Conservation (phyloP, 2,888 invertebrate genomes). For the Tenthredo notha region DNA sequence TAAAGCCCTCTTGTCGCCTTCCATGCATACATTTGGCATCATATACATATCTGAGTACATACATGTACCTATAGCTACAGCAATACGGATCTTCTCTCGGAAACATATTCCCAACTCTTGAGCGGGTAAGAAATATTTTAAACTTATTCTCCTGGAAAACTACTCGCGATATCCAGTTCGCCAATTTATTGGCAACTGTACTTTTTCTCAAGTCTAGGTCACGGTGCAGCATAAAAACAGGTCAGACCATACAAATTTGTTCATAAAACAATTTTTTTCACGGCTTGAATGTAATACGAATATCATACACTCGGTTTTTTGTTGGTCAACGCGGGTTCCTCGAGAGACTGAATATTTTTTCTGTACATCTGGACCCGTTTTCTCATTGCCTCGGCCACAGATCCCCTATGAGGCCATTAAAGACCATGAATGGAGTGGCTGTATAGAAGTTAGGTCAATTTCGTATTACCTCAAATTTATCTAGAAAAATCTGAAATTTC, state of each 20-base stretch:
- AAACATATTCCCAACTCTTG: not conserved
- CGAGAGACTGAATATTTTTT: not conserved
- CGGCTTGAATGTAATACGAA: not conserved
- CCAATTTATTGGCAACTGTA: constrained; percentile 1
- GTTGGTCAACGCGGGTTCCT: not conserved
- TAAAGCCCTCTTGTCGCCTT: not conserved
- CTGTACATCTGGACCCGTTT: not conserved
- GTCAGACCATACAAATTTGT: not conserved
- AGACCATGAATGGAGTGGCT: not conserved
- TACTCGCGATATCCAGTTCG: not conserved
- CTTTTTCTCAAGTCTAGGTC: not conserved
- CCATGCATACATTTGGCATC: not conserved
- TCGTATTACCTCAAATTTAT: not conserved
- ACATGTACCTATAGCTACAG: not conserved
- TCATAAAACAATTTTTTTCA: not conserved
- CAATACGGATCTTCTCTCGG: not conserved
- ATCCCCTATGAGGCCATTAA: not conserved
- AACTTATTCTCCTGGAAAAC: not conserved
- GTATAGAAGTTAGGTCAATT: not conserved
- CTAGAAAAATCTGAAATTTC: not conserved
- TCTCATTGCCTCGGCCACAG: not conserved
- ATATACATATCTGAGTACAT: not conserved
- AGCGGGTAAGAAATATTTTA: not conserved
- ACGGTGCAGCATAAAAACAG: not conserved
- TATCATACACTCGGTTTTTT: not conserved